Base-by-base conservation (phyloP, 2,797 vertebrate species). In the Tiaroga cobitis region DNA sequence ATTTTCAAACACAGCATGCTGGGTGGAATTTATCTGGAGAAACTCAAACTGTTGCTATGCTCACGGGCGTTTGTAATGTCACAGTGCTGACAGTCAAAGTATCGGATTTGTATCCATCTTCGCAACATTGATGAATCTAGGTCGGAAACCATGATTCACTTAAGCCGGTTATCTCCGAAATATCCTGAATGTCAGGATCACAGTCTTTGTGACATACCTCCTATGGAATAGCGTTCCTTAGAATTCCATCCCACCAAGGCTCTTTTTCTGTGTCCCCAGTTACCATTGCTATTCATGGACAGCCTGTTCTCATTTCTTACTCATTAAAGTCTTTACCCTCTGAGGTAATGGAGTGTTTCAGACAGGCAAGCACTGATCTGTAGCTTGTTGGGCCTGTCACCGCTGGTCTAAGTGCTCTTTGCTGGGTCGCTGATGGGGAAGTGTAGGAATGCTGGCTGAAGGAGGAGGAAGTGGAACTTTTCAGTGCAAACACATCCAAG, bases 321-420 rank as follows among this genome's bases (percentile, higher is more conserved):
- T 72, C 65, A 72, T 79, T 78, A 78, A n/a, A 72, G 65, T 79
- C 51, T 37, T 70, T 67, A 70, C 51, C 73, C 41, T 84, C 61
- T 29, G 49, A 80, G 74, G 68, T 86, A 84, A 90, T 75, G 34
- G 80, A 76, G 74, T 85, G 68, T 82, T 81, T 81, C 68, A 84
- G 72, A 87, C 56, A 69, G 59, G 59, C 51, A n/a, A 59, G 39
- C 59, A 46, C 76, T 75, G 82, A 83, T 82, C 56, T 86, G 82
- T 51, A 84, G 78, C 72, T 86, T 70, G 46, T 87, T 87, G 74
- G 83, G 32, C 61, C 78, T 68, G 65, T 83, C 77, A 74, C 46
- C 13, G 2, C 41, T 51, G 26, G 59, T 65, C 83, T 78, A 26
- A 65, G 65, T 73, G 80, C 72, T 70, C 34, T 76, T 76, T 15